These are phyloP conservation scores for Zaprionus ornatus DNA, from an alignment of 1,140 invertebrate genomes.

Conservation along the genomic window DNA sequence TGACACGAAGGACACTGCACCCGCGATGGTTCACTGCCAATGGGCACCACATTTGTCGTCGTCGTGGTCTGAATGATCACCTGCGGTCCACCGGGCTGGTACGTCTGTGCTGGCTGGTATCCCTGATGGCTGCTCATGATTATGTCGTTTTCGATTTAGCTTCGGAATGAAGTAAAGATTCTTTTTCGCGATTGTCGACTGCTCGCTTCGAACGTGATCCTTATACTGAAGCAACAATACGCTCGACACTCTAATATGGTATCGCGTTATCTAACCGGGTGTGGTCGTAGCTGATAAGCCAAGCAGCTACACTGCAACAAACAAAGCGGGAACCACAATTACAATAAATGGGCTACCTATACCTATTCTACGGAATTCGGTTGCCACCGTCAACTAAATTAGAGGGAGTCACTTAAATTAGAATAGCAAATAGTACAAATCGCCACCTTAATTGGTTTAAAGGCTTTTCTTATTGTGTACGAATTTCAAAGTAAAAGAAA, in stretches of 20 bases:
- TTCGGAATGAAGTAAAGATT: not conserved
- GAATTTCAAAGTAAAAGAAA: not conserved
- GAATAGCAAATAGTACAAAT: not conserved
- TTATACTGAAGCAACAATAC: slow-evolving; percentile 9
- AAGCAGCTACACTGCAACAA: slow-evolving; percentile 7
- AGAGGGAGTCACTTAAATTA: not conserved
- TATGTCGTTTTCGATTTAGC: not conserved
- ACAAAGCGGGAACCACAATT: slow-evolving; percentile 8
- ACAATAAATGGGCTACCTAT: not conserved
- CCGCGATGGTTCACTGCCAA: slow-evolving; percentile 83
- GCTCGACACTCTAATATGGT: not conserved
- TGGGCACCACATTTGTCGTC: slow-evolving; percentile 36
- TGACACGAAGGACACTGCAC: slow-evolving; percentile 86
- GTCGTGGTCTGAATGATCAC: slow-evolving; percentile 84
- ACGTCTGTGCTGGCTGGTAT: slow-evolving; percentile 52
- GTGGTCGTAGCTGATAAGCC: slow-evolving; percentile 23
- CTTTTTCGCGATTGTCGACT: not conserved
- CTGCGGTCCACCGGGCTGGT: slow-evolving; percentile 30
- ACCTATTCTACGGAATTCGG: not conserved
- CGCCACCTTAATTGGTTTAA: not conserved
- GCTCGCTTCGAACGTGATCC: not conserved
- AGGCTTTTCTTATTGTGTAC: not conserved
- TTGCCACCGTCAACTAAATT: not conserved
- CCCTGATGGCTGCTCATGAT: slow-evolving; percentile 31
- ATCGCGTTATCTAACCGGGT: slow-evolving; percentile 24